Base-by-base conservation (phyloP, 2,888 invertebrate genomes). In the Antheraea yamamai region DNA sequence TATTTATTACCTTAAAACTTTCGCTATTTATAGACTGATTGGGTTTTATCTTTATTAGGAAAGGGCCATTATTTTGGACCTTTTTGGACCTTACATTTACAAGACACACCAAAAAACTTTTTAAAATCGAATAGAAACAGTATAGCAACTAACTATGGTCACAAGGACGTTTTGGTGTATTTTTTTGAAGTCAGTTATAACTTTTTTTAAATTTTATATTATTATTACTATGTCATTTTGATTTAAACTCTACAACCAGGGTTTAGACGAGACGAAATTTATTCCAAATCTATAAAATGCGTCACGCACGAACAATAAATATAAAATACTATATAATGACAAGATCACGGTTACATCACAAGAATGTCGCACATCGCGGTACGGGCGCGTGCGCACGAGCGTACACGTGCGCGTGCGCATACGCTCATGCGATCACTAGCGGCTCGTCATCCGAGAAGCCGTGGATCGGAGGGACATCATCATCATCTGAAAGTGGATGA, bases 391-490 rank as follows among this genome's bases (percentile, higher is more conserved):
- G 79, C 74, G 58, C n/a, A 51, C 66, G 82, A 84, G 96, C 96
- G 98, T 83, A 98, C 98, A 89, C n/a, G 75, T 78, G 76, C 77
- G 76, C 71, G 76, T 72, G 75, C 79, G 79, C 74, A 52, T 20
- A 55, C 64, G 82, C 85, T 96, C 96, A 98, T 83, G 98, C 98
- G 89, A 98, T 97, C 83, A 99, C 98, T 82, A 99, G 95, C 75
- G 98, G 98, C 92, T 98, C 99, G 91, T 98, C 98, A 89, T 98
- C 99, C 0, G 98, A 97, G 92, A 98, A 98, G 51, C 98, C 98
- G 88, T 97, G 96, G 86, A 98, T 98, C 81, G 98, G 97, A 61
- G 98, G 98, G 83, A 97, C 97, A 85, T 98, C 97, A 86, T 98
- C 97, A 81, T 98, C 98, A 85, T 98, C 98, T 96, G 92, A 2